These are phyloP conservation scores for Drosophila kurseongensis DNA, from an alignment of 1,140 invertebrate genomes.

Conservation along the genomic window DNA sequence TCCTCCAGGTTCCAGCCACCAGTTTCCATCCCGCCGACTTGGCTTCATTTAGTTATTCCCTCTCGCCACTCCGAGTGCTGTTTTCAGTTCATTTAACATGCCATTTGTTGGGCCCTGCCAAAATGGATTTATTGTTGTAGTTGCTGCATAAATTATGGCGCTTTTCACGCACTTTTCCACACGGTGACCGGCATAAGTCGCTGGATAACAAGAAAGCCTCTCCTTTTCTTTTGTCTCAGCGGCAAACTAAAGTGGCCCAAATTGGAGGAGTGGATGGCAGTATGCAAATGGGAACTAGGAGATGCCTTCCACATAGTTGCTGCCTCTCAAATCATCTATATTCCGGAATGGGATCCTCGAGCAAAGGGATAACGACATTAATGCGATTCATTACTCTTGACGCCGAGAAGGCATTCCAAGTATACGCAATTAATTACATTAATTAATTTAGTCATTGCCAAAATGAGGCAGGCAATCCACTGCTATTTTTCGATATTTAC, in stretches of 20 bases:
- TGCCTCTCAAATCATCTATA: too few relatives aligned
- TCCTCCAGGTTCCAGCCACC: neutral
- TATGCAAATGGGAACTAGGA: neutral
- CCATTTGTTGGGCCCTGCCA: conserved; percentile 52
- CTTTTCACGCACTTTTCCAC: conserved; percentile 58
- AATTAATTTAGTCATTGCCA: too few relatives aligned
- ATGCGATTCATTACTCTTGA: conserved; percentile 1
- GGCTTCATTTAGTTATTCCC: conserved; percentile 5
- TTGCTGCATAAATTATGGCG: conserved; percentile 60
- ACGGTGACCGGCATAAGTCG: conserved; percentile 10
- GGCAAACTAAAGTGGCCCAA: neutral
- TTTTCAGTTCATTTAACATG: conserved; percentile 63
- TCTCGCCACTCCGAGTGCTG: conserved; percentile 3
- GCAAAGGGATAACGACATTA: neutral
- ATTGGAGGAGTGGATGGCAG: neutral
- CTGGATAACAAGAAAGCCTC: conserved; percentile 2
- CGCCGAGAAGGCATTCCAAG: too few relatives aligned
- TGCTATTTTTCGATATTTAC: too few relatives aligned
- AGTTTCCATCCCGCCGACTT: neutral
- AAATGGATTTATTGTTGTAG: conserved; percentile 63
- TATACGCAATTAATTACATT: too few relatives aligned
- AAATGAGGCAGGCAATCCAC: too few relatives aligned
- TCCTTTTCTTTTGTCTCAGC: conserved; percentile 3
- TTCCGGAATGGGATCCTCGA: neutral
- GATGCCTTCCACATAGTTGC: neutral